Conservation (phyloP, 92 coral and sea anemone species). For the Epizoanthus scotinus region DNA sequence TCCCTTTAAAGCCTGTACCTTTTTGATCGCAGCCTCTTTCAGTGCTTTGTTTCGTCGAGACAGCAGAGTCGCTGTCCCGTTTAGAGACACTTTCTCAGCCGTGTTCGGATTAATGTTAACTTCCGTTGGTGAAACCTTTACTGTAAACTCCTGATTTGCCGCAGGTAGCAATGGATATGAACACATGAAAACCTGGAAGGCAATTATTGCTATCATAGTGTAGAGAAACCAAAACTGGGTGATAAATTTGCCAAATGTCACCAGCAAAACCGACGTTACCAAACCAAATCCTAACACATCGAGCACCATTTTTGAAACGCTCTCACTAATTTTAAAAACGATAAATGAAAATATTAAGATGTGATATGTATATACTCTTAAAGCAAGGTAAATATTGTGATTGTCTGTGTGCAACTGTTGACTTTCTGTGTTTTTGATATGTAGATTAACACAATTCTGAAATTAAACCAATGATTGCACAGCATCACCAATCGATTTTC, state of each 20-base stretch:
- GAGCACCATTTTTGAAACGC: neutral
- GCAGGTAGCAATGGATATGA: constrained; percentile 1
- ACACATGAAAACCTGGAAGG: constrained; percentile 38
- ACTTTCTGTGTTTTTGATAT: neutral
- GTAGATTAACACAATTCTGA: neutral
- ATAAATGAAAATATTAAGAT: neutral
- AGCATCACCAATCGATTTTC: neutral
- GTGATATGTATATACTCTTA: neutral
- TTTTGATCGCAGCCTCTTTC: constrained; percentile 13
- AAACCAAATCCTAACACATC: constrained; percentile 50
- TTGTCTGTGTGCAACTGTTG: neutral
- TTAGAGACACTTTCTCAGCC: neutral
- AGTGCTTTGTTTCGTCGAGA: constrained; percentile 3
- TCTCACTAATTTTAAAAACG: neutral
- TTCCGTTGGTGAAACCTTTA: neutral
- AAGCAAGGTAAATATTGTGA: too few relatives aligned
- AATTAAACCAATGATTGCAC: constrained; percentile 1
- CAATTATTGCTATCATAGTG: constrained; percentile 39
- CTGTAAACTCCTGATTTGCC: neutral
- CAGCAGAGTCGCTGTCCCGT: neutral
- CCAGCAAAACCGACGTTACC: constrained; percentile 51
- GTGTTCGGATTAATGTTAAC: neutral
- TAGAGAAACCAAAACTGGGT: constrained; percentile 53
- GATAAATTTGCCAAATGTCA: constrained; percentile 51
- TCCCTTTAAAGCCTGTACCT: constrained; percentile 18